Conservation (phyloP, 1,140 invertebrate species). For the Sarcophaga bullata region DNA sequence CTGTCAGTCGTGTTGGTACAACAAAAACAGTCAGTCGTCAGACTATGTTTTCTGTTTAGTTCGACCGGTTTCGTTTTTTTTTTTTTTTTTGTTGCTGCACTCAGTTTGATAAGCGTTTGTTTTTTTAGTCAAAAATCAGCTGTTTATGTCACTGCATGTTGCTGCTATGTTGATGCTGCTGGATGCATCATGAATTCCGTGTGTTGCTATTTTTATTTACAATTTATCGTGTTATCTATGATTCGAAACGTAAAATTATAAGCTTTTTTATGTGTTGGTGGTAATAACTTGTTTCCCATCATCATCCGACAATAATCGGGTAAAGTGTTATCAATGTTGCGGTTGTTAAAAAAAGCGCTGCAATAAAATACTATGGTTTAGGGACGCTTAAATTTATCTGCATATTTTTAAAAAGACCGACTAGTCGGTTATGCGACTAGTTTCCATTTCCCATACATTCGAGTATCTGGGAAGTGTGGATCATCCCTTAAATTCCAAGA, state of each 20-base stretch:
- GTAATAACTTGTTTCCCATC: neutral
- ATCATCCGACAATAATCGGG: neutral
- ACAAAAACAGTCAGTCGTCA: too few species aligned
- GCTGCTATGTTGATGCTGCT: neutral
- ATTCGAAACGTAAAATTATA: neutral
- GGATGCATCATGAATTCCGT: neutral
- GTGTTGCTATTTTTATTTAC: neutral
- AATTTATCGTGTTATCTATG: neutral
- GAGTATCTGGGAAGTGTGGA: too few species aligned
- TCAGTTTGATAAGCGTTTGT: neutral
- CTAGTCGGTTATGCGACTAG: too few species aligned
- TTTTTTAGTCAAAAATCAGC: neutral
- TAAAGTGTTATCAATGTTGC: neutral
- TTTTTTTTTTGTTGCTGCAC: neutral
- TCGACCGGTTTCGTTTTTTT: too few species aligned
- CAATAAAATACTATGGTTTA: too few species aligned
- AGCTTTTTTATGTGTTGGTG: conserved; percentile 4
- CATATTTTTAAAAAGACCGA: too few species aligned
- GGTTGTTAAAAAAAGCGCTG: too few species aligned
- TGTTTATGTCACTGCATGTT: neutral
- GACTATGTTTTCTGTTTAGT: too few species aligned
- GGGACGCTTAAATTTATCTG: too few species aligned
- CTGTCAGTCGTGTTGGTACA: neutral
- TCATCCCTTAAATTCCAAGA: too few species aligned
- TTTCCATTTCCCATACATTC: too few species aligned